phyloP scores from a whole-genome alignment of 2,888 invertebrate species.

The Ommatoiulus sabulosus region DNA sequence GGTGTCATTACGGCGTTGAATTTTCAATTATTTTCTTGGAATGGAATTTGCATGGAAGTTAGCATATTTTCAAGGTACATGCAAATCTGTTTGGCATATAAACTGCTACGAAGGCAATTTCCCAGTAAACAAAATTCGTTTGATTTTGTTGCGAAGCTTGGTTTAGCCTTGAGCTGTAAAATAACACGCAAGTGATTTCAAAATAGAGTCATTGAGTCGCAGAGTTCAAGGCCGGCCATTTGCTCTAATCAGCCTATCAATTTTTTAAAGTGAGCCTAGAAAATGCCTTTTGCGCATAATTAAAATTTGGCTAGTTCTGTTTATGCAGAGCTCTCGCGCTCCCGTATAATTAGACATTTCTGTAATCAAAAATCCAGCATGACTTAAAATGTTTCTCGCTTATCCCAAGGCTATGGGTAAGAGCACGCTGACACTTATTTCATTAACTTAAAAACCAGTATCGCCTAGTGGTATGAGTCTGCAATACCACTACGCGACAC shows the following conservation, averaged over 20 bases:
- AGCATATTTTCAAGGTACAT: neutral
- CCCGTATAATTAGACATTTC: neutral
- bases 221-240: conserved; percentile 34
- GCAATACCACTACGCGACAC: too few species aligned
- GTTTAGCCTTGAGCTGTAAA: neutral
- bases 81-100: neutral
- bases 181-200: neutral
- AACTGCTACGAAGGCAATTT: neutral
- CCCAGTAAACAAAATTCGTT: neutral
- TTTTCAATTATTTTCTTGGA: too few species aligned
- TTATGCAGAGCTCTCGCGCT: neutral
- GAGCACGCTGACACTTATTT: too few species aligned
- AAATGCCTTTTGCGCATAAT: neutral
- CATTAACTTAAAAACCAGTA: too few species aligned
- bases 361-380: neutral
- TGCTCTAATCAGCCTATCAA: neutral
- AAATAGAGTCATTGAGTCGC: neutral
- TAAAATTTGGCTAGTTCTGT: neutral
- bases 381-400: neutral
- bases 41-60: too few species aligned
- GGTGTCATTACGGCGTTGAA: too few species aligned
- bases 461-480: too few species aligned
- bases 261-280: neutral
- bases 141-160: too few species aligned
- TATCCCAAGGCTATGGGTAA: neutral